Base-by-base conservation (phyloP, 2,797 vertebrate genomes). In the Anolis apletophallus region DNA sequence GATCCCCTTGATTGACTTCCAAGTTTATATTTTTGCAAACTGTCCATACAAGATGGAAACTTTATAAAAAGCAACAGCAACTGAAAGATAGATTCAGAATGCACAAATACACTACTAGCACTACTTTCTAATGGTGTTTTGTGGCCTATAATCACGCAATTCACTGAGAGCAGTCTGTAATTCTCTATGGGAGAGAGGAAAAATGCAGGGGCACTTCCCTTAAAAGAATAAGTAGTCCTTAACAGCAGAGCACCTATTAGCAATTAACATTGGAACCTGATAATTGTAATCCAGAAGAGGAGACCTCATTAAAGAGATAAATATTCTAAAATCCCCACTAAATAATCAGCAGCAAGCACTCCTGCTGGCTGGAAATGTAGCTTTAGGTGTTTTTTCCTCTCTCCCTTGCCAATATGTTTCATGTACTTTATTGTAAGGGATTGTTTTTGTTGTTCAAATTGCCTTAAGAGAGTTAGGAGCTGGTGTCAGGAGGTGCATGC, bases 221-320 rank as follows among this genome's bases (percentile, higher is more conserved):
- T 23, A 79, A 6, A 52, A 88, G 76, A 80, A 19, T 57, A 68
- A 85, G 54, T 80, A 71, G 54, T 59, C 46, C 71, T 80, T 85
- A 59, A 80, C 84, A 85, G 67, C 26, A 80, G 32, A 72, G 77
- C 76, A 85, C 84, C 84, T 85, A 85, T 85, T 85, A 73, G 59
- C 79, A 86, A 81, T 81, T 81, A 86, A 81, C 85, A 86, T 81
- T 78, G 77, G 80, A 71, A 83, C 52, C 67, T 78, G 72, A 81
- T 75, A 74, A 81, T 55, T 86, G 57, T 81, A 81, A 81, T 67
- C n/a, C 26, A 36, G 75, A 55, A 76, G 12, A 57, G 87, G 32
- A 36, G 7, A 46, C 17, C 81, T 83, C 36, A 83, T 57, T 8
- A 40, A 86, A 16, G 16, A 75, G 23, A 67, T 75, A 64, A 89